Percentiles rank a stretch among this genome's conserved stretches.
These are phyloP conservation scores for Hippocampus zosterae DNA, from an alignment of 2,113 vertebrate genomes.

Conservation along the genomic window DNA sequence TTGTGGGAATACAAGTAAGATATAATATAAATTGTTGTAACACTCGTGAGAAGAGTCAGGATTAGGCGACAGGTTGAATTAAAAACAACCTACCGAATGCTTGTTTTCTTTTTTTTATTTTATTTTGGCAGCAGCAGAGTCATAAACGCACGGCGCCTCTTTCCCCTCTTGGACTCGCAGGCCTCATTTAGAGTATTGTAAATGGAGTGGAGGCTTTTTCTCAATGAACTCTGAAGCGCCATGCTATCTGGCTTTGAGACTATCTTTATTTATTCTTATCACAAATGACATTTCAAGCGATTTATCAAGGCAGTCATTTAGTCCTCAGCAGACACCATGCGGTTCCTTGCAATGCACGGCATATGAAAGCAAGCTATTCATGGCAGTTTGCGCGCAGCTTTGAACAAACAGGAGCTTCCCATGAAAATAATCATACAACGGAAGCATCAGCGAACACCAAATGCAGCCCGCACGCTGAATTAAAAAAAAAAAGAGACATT, in stretches of 20 bases:
- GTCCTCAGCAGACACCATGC: background rate
- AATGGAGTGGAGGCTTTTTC: background rate
- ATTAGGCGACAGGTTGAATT: background rate
- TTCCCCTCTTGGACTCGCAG: background rate
- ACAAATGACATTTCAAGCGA: slow-evolving; percentile 4
- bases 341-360: background rate
- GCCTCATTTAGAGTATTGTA: background rate
- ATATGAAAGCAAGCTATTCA: slow-evolving; percentile 1
- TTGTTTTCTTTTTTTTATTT: background rate
- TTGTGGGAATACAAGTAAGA: background rate
- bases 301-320: slow-evolving; percentile 8
- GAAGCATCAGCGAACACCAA: background rate
- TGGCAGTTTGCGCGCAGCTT: background rate
- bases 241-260: slow-evolving; percentile 10
- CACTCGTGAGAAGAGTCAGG: background rate
- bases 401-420: background rate
- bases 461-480: background rate
- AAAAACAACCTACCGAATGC: slow-evolving; percentile 12
- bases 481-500: background rate
- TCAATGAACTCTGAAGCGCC: slow-evolving; percentile 8
- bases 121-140: background rate
- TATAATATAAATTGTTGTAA: background rate
- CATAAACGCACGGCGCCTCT: background rate
- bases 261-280: background rate
- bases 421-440: background rate